Evolutionary conservation across 1,140 invertebrate species (phyloP), one percentile per base, ranked within the genome.

Genomic region (Ptiloglossa arizonensis): DNA sequence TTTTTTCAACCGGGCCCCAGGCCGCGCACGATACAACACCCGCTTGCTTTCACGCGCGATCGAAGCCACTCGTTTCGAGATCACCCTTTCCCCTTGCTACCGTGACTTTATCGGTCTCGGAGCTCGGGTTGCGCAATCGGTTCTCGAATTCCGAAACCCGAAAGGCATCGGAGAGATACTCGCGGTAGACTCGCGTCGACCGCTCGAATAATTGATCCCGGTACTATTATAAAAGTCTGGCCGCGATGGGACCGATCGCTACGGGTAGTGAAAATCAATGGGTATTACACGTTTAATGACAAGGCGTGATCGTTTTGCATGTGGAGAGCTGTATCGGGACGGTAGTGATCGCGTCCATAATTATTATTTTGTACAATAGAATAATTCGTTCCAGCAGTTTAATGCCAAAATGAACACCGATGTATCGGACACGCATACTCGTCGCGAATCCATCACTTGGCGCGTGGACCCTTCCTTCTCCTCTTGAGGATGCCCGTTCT

Each of bases 31-130:
- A 56, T 74, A 63, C 70, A 75, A 63, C 77, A 75, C 78, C 72
- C 78, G 72, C 60, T 67, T 68, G 72, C 82, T 81, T 72, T 84
- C 64, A 66, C 78, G 63, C 52, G 70, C 41, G 50, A 83, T 66
- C 27, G 15, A 15, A 69, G 52, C 64, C 27, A 62, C 68, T 71
- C 74, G 67, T 77, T 76, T 77, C 48, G 35, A 62, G 52, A 79
- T 72, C 63, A 67, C 44, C 48, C 54, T 72, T 81, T 68, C 71
- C 67, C 32, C 13, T 44, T 50, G 64, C 64, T 60, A 76, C 41
- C 63, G 38, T 41, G 27, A 48, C 64, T 69, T 68, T 59, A 59
- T 75, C 44, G 29, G 27, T 50, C 9, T 29, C 27, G 19, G 24
- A 22, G 27, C 44, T 24, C 48, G 32, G 19, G 13, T 73, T 73